Evolutionary conservation across 2,888 invertebrate species (phyloP).

Genomic region (Eupithecia vulgata): DNA sequence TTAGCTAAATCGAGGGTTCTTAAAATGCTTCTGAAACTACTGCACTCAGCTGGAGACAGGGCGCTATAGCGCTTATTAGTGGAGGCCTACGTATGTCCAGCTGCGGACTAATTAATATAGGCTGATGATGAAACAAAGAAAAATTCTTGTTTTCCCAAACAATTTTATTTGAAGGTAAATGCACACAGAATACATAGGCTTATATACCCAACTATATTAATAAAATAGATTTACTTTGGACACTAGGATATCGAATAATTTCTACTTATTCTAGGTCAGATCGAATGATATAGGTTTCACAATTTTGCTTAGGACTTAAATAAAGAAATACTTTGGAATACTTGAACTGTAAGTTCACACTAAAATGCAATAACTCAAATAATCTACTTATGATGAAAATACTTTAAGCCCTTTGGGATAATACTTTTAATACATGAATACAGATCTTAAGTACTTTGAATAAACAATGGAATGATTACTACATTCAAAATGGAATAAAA

Average conservation of each 20-base stretch:
- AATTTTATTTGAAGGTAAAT: constrained; percentile 54
- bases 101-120: too few relatives aligned
- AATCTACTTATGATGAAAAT: not conserved
- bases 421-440: constrained; percentile 2
- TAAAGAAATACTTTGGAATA: not conserved
- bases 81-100: too few relatives aligned
- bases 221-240: constrained; percentile 13
- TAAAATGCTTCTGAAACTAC: too few relatives aligned
- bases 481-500: not conserved
- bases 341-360: not conserved
- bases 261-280: constrained; percentile 6
- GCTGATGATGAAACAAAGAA: too few relatives aligned
- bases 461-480: not conserved
- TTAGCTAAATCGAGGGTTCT: too few relatives aligned
- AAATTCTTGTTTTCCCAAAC: constrained; percentile 19
- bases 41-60: too few relatives aligned
- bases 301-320: constrained; percentile 5
- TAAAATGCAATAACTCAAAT: not conserved
- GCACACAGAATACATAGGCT: constrained; percentile 47
- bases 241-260: not conserved
- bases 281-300: not conserved
- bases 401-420: not conserved
- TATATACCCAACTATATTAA: constrained; percentile 4
- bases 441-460: constrained; percentile 6
- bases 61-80: too few relatives aligned